Base-by-base conservation (phyloP, 2,113 vertebrate genomes). In the Peromyscus polionotus region DNA sequence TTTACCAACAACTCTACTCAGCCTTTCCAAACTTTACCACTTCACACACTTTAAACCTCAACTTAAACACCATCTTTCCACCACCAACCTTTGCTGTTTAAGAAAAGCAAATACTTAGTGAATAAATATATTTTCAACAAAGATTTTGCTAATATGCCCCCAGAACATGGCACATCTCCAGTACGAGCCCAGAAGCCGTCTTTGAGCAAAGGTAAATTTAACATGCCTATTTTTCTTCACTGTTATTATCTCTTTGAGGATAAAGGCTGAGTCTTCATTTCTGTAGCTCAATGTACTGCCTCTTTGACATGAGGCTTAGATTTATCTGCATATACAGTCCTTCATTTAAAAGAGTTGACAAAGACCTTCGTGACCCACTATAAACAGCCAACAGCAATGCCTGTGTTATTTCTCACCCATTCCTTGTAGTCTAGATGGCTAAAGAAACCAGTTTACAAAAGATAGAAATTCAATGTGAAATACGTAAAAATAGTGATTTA, bases 201-300 rank as follows among this genome's bases (percentile, higher is more conserved):
- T 81, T 59, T 65, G 7, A 91, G 36, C 72, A 10, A 65, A 85
- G 39, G 28, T 88, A 75, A 77, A 26, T 24, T 67, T 77, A 95
- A 70, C 22, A 68, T 19, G 19, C 77, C 26, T 92, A 57, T 79
- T 90, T 87, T 8, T 67, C 6, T 65, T 59, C 28, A 16, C 4
- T 67, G 76, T 65, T 83, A 45, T 45, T 91, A 54, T 88, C 31
- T 72, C 54, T 63, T 94, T 83, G 19, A 94, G 48, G 67, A 96
- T 48, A 95, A 96, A 95, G 45, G 11, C 6, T 79, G 31, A 36
- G 22, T 67, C 72, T 93, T 96, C 20, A 70, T 61, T 97, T 91
- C 76, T 88, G 51, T 63, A 84, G 80, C 59, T 92, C 80, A 70
- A 3, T 24, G 61, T 59, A 59, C 31, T 8, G 81, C 2, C 39